Base-by-base conservation (phyloP, 1,140 invertebrate genomes). In the Augochlora pura region DNA sequence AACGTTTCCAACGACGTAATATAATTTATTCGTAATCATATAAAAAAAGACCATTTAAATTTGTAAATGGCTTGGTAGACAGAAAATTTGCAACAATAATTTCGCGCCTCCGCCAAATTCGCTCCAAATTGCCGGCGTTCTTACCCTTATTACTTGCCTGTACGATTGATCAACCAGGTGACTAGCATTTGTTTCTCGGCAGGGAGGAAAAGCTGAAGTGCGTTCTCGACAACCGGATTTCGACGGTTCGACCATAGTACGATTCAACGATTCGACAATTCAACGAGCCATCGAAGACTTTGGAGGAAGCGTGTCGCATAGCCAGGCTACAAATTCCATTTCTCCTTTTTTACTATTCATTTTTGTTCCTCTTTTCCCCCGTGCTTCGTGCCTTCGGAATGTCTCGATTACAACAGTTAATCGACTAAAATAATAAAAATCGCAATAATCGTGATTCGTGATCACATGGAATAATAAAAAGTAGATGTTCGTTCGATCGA, bases 1-100 rank as follows among this genome's bases (percentile, higher is more conserved):
- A 9, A 74, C 10, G 18, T 60, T 66, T 79, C 87, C 81, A 90
- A 89, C 88, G 87, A 89, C 88, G 84, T 88, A 87, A 90, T 90
- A 90, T 90, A 89, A 90, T 90, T 90, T 90, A 90, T 90, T 90
- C 77, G 86, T 89, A 90, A 90, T 89, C 87, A 89, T 89, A 89
- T 89, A 89, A 90, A 90, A 88, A 90, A 87, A 46, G 86, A 87
- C 83, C 83, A 87, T 89, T 89, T 81, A 85, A 84, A 79, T 77
- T 76, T 42, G 75, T 83, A 85, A 89, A 88, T 87, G 77, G 84
- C 66, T 88, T 68, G 75, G 80, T 87, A 88, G 81, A 87, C 60
- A 80, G 80, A 66, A 83, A 68, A 88, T 81, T 85, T 78, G 76
- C 77, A 89, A 89, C 88, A 87, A 88, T 88, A 82, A 75, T 88